These are phyloP conservation scores for Tetragonula carbonaria DNA, from an alignment of 2,888 invertebrate species.

Conservation along the genomic window DNA sequence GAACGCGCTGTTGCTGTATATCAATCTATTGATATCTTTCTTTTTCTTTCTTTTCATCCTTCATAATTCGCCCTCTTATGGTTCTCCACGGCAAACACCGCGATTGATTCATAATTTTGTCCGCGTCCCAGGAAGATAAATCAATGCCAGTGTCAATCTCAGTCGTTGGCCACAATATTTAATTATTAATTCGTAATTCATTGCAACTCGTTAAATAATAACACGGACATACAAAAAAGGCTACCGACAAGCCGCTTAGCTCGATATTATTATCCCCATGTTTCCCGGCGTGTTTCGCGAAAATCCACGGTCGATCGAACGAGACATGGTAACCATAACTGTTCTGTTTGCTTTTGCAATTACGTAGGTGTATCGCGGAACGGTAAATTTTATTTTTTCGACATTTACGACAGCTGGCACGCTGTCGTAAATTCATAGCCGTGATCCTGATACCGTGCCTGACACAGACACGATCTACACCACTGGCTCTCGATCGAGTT, in stretches of 20 bases:
- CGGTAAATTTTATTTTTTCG: not conserved
- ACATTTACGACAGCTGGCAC: not conserved
- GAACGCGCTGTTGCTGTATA: not conserved
- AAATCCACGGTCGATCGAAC: not conserved
- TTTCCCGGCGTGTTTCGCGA: not conserved
- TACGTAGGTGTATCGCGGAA: not conserved
- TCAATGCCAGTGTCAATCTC: constrained; percentile 19
- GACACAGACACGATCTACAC: no score
- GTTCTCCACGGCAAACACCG: not conserved
- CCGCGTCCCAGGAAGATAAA: constrained; percentile 37
- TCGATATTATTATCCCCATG: not conserved
- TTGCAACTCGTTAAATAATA: constrained; percentile 36
- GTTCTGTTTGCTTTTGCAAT: constrained; percentile 5
- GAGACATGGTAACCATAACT: not conserved
- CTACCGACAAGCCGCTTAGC: not conserved
- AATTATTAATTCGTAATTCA: constrained; percentile 19
- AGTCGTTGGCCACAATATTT: constrained; percentile 19
- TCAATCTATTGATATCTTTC: not conserved
- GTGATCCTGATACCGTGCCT: no score
- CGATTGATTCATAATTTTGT: constrained; percentile 51
- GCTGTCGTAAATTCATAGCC: constrained; percentile 11
- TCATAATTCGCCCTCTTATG: no score
- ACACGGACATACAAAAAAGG: not conserved
- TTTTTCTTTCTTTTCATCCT: not conserved
- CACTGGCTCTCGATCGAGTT: not conserved